Conservation (phyloP, 2,113 vertebrate species). For the Pavo muticus region DNA sequence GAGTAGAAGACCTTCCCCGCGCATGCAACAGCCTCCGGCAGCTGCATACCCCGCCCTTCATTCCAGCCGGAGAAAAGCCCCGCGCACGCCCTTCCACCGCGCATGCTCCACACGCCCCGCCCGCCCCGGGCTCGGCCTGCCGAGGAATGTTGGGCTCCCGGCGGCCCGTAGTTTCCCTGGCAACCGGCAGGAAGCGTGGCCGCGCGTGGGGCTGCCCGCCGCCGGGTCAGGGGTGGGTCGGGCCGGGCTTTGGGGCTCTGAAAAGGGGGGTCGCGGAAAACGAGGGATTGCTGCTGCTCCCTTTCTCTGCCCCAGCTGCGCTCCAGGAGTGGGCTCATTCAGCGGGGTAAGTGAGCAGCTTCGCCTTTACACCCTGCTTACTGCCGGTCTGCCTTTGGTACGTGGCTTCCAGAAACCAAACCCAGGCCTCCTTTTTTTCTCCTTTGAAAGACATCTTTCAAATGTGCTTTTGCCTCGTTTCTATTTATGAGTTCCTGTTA, state of each 20-base stretch:
- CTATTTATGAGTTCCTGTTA: not conserved
- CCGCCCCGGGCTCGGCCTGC: not conserved
- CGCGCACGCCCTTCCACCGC: not conserved
- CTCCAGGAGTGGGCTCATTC: not conserved
- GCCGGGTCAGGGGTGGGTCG: not conserved
- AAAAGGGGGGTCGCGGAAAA: not conserved
- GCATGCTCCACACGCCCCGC: not conserved
- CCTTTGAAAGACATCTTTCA: not conserved
- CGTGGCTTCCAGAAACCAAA: not conserved
- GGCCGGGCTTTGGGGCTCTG: no score
- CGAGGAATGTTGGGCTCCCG: not conserved
- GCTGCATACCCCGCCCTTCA: no score
- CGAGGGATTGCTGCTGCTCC: no score
- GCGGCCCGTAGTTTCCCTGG: conserved; percentile 51
- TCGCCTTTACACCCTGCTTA: not conserved
- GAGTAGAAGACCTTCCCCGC: not conserved
- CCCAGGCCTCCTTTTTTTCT: not conserved
- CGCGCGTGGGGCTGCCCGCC: not conserved
- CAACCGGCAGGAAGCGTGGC: conserved; percentile 18
- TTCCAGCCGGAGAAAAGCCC: no score
- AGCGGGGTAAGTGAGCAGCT: not conserved
- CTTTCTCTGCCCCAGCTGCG: not conserved
- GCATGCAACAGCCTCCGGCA: no score
- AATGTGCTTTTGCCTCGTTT: not conserved
- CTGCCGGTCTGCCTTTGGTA: not conserved